Base-by-base conservation (phyloP, 64 coral and sea anemone species). In the Pachyseris speciosa region DNA sequence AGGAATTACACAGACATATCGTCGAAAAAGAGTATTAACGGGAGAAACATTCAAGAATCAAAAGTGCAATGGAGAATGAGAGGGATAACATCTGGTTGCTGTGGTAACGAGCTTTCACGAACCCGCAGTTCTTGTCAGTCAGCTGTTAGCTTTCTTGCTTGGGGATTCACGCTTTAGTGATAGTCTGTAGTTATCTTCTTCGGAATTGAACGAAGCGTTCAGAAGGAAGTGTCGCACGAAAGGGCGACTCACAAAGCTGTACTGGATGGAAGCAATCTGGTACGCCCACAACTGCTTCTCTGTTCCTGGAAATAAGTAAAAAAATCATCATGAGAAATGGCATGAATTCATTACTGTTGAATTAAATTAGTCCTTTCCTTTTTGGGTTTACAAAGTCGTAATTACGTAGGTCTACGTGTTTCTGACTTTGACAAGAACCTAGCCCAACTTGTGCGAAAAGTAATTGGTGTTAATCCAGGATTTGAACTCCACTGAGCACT, bases 101-200 rank as follows among this genome's bases (percentile, higher is more conserved):
- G 57, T 55, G 75, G 48, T 78, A 49, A 55, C 39, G 49, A 13
- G 9, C 47, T 55, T 16, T 15, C 3, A 25, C 44, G 15, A 77
- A 28, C 29, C 52, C 22, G 20, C 22, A 24, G 70, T 74, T 2
- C 27, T 32, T 36, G 22, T 58, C 31, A 38, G 19, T 81, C 53
- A 81, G 53, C 52, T 81, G n/a, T 22, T 37, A 25, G 52, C 12
- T 61, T 81, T 81, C 53, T 92, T 91, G 28, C 24, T 67, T 5
- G 89, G 89, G 22, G 74, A 51, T 71, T 95, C 94, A 9, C 89
- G 94, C 74, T 95, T 95, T 10, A 95, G 29, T 0, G 94, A 95
- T 4, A 95, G 89, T n/a, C 90, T 95, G 83, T 95, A 95, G 52
- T 95, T 95, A 17, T 95, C 94, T 92, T 95, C 94, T 37, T 95